Percentiles rank a stretch among this genome's conserved stretches.
These are phyloP conservation scores for Oenanthe oenanthe DNA, from an alignment of 2,113 vertebrate genomes.

Conservation along the genomic window DNA sequence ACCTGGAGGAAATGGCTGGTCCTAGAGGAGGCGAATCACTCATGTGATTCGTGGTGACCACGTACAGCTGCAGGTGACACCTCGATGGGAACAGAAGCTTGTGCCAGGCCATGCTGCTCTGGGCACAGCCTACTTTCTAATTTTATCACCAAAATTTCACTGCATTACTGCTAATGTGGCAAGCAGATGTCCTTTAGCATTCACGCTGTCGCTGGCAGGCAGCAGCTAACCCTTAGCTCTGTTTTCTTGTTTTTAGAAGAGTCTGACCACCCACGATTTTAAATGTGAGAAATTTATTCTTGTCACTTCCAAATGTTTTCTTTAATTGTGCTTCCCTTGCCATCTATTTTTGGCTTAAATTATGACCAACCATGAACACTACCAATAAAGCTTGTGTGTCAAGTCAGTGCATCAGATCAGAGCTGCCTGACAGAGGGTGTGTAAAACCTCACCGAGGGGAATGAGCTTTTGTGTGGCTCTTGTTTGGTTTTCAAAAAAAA, in stretches of 20 bases:
- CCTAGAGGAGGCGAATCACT: background rate
- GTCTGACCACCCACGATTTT: background rate
- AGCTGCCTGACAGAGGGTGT: background rate
- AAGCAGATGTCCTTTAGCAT: background rate
- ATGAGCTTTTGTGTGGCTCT: background rate
- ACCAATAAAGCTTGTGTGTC: background rate
- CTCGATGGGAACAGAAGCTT: background rate
- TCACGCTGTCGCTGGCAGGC: background rate
- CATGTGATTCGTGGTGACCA: background rate
- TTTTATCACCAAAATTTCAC: slow-evolving; percentile 25
- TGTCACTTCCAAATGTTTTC: background rate
- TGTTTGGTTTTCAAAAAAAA: background rate
- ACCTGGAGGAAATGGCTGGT: background rate
- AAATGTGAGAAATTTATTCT: background rate
- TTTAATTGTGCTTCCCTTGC: background rate
- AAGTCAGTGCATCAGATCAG: background rate
- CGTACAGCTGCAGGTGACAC: background rate
- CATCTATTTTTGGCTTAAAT: background rate
- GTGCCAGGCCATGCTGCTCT: background rate
- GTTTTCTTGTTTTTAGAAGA: background rate
- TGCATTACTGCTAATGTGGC: background rate
- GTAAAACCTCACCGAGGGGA: accelerated
- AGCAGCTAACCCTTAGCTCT: background rate
- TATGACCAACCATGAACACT: background rate
- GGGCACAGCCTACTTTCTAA: background rate